Conservation (phyloP, 2,888 invertebrate genomes). For the Torymus aiolomorphi region DNA sequence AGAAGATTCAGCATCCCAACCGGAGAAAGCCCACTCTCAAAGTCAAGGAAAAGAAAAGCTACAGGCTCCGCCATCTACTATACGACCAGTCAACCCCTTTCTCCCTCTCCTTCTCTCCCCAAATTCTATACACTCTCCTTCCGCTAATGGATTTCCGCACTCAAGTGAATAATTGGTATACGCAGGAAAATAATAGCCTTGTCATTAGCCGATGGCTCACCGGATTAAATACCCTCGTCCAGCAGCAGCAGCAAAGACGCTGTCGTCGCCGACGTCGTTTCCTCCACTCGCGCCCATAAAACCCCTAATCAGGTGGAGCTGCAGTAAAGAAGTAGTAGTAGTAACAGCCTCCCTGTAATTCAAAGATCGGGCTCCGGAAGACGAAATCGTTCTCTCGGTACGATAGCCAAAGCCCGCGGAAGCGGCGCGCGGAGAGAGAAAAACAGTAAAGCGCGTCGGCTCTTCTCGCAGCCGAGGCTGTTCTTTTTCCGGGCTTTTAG, state of each 20-base stretch:
- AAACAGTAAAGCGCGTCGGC: conserved; percentile 1
- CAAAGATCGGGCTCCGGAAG: conserved; percentile 8
- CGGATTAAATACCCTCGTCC: background rate
- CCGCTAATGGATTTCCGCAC: conserved; percentile 8
- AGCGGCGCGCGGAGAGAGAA: background rate
- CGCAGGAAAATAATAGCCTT: background rate
- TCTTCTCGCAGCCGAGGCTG: background rate
- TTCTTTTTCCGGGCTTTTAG: conserved; percentile 18
- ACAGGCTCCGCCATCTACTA: too few species aligned
- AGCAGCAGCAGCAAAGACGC: background rate
- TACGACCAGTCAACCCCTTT: too few species aligned
- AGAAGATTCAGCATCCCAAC: too few species aligned
- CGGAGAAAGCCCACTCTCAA: too few species aligned
- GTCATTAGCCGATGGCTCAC: background rate
- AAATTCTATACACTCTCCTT: background rate
- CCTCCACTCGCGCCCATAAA: background rate
- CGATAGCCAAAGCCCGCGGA: conserved; percentile 24
- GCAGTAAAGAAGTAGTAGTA: background rate
- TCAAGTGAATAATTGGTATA: conserved; percentile 29
- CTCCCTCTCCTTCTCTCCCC: background rate
- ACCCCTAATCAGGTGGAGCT: conserved; percentile 14
- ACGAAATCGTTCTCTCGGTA: conserved; percentile 22
- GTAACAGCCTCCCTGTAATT: conserved; percentile 15
- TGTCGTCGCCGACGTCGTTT: background rate
- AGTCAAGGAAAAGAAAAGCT: too few species aligned